phyloP scores from a whole-genome alignment of 2,113 vertebrate species.

The Microcebus murinus region DNA sequence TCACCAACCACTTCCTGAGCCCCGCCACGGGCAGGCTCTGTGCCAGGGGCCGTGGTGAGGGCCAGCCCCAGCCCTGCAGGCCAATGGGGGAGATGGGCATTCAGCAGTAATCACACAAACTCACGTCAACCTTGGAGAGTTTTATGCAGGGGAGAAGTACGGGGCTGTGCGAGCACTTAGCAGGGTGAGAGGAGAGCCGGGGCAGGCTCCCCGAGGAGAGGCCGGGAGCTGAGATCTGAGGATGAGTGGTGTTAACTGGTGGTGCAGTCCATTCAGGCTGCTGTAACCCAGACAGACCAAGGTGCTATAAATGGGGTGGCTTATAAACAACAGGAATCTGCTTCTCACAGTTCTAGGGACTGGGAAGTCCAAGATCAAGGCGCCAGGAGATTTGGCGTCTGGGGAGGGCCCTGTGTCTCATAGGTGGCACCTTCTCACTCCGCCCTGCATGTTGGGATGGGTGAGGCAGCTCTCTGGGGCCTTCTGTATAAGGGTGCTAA shows the following conservation, averaged over 20 bases:
- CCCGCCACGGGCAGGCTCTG: background rate
- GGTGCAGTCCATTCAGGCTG: background rate
- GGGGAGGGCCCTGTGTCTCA: background rate
- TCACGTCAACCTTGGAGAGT: background rate
- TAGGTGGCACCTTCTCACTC: background rate
- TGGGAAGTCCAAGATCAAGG: background rate
- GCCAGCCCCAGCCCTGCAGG: background rate
- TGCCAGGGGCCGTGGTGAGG: background rate
- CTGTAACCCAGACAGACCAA: background rate
- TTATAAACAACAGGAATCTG: background rate
- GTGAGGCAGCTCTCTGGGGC: too few species aligned
- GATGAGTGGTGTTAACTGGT: background rate
- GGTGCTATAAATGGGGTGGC: background rate
- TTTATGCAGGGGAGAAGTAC: background rate
- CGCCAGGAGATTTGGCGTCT: background rate
- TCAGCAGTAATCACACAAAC: background rate
- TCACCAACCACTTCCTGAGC: background rate
- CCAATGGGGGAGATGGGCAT: fast-evolving
- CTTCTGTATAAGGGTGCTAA: background rate
- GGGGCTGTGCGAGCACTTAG: too few species aligned
- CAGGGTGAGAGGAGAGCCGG: fast-evolving
- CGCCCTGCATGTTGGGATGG: background rate
- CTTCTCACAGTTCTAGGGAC: background rate
- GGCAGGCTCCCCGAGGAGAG: background rate
- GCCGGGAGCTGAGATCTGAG: background rate